Base-by-base conservation (phyloP, 2,113 vertebrate species). In the Corythornis madagascariensis region DNA sequence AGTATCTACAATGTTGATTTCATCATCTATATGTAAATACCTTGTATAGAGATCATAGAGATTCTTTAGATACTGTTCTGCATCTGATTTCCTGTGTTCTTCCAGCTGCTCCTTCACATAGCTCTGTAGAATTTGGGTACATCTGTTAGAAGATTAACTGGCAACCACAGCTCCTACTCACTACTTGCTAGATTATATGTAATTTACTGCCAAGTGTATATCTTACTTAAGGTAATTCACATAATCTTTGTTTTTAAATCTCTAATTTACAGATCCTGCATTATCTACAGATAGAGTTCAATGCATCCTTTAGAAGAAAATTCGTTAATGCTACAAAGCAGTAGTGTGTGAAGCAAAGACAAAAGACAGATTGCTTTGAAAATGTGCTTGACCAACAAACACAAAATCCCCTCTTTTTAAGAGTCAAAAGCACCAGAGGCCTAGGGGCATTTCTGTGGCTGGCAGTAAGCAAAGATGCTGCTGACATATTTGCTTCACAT, bases 1-100 rank as follows among this genome's bases (percentile, higher is more conserved):
- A 48, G 2, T 65, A 76, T 10, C 40, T 67, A n/a, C 53, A 72
- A 71, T 29, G 79, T 6, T 45, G 71, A 79, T 25, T 71, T 77
- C 6, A 67, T 29, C 28, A 55, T 2, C 26, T 42, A 53, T 43
- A 28, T 16, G 53, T 72, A 95, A 70, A 94, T 98, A 99, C 99
- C 98, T 98, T 96, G 98, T 99, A 88, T 99, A 99, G 42, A 99
- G 98, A 93, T 99, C 99, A 96, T 99, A 99, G 61, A 99, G 99
- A 97, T 98, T 99, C 97, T 99, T 99, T 91, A 99, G 99, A 97
- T 99, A 99, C 67, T 99, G 99, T 53, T 99, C 99, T 61, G 98
- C 98, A 95, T 99, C 99, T 8, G 98, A 98, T 89, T 98, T 99
- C 85, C 98, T 98, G 56, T 98, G 98, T 93, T 98, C 99, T 94